Percentiles rank a stretch among this genome's conserved stretches.
Evolutionary conservation across 2,797 vertebrate species (phyloP).

Genomic region (Carcharodon carcharias): DNA sequence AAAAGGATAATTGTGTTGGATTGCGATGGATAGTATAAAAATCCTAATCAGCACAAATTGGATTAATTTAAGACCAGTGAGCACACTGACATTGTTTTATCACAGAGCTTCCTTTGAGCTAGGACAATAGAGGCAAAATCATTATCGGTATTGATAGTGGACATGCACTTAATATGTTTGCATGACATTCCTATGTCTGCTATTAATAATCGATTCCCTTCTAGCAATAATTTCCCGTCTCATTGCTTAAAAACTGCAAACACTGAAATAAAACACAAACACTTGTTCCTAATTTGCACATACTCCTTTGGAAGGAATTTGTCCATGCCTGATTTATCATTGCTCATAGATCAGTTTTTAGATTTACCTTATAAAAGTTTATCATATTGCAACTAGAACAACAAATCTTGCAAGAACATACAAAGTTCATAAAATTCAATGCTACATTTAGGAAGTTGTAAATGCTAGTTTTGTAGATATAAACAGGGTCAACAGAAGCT

Average conservation of each 20-base stretch:
- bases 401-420: neutral
- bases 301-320: neutral
- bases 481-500: neutral
- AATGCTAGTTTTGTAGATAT: neutral
- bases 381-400: slow-evolving; percentile 11
- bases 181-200: neutral
- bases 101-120: neutral
- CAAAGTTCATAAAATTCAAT: neutral
- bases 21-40: neutral
- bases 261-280: neutral
- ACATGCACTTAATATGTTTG: neutral
- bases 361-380: neutral
- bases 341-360: neutral
- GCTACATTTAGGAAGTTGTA: slow-evolving; percentile 20
- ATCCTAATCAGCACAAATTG: neutral
- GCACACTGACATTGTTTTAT: neutral
- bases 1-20: neutral
- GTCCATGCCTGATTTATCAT: neutral
- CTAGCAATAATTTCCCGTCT: neutral
- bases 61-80: neutral
- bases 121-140: neutral
- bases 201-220: neutral
- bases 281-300: neutral
- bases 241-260: neutral
- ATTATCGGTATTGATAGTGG: neutral